Conservation (phyloP, 2,797 vertebrate species). For the Setipinna tenuifilis region DNA sequence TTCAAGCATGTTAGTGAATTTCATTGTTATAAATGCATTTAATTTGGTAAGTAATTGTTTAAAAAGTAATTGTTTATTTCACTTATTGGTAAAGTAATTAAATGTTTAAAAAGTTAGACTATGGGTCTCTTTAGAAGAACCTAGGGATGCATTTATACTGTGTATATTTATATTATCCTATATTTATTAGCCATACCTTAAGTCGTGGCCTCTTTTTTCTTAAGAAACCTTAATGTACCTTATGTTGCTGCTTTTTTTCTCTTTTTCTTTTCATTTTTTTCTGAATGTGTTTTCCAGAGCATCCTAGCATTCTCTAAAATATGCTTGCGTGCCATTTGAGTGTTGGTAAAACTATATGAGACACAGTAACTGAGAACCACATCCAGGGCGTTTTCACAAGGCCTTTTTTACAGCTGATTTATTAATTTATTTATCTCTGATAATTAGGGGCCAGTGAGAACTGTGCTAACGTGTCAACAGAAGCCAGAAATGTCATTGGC, state of each 20-base stretch:
- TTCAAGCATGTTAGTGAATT: not conserved
- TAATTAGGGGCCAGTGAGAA: not conserved
- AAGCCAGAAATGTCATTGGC: conserved; percentile 1
- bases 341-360: not conserved
- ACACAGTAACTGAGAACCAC: not conserved
- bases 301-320: too few species aligned
- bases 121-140: not conserved
- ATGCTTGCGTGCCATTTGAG: not conserved
- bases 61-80: not conserved
- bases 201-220: too few species aligned
- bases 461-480: not conserved
- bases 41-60: not conserved
- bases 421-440: not conserved
- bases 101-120: not conserved
- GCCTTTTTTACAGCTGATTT: not conserved
- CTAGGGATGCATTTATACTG: not conserved
- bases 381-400: not conserved
- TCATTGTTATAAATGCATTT: not conserved
- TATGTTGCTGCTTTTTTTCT: too few species aligned
- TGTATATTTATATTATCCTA: not conserved
- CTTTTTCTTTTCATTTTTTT: too few species aligned
- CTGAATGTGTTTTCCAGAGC: too few species aligned
- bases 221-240: too few species aligned
- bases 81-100: too few species aligned
- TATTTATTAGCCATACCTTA: not conserved